Percentiles rank a stretch among this genome's conserved stretches.
Evolutionary conservation across 2,113 vertebrate species (phyloP).

Genomic region (Tetraodon nigroviridis): DNA sequence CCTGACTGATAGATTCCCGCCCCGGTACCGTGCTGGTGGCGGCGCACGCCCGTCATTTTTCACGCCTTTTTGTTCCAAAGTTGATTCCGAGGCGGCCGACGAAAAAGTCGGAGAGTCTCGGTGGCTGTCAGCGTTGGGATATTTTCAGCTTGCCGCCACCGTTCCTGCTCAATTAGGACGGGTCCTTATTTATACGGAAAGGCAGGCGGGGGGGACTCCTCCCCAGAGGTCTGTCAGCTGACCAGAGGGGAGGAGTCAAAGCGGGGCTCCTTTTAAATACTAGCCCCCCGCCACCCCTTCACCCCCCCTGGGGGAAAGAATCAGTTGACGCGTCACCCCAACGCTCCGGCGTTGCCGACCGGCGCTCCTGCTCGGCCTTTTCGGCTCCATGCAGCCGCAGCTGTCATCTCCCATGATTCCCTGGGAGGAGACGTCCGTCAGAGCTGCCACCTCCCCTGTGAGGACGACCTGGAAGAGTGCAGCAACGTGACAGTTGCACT

Average conservation of each 20-base stretch:
- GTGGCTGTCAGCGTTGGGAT: constrained; percentile 61
- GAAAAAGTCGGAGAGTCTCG: constrained; percentile 54
- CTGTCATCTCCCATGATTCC: constrained; percentile 70
- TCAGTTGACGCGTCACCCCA: no score
- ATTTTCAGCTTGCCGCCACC: constrained; percentile 64
- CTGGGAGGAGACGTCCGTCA: constrained; percentile 62
- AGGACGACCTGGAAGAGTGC: constrained; percentile 64
- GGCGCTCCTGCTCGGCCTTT: constrained; percentile 31
- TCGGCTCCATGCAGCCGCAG: constrained; percentile 58
- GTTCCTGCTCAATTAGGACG: constrained; percentile 70
- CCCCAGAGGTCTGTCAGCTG: no score
- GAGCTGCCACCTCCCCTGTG: constrained; percentile 61
- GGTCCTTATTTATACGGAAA: constrained; percentile 62
- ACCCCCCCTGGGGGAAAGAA: no score
- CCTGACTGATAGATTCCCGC: constrained; percentile 59
- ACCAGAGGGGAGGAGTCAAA: no score
- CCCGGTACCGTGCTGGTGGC: constrained; percentile 33
- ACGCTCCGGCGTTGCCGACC: constrained; percentile 40
- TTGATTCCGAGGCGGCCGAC: no score
- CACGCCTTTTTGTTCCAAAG: constrained; percentile 67
- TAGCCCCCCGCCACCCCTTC: no score
- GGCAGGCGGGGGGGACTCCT: no score
- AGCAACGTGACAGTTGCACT: constrained; percentile 59
- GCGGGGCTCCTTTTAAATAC: no score
- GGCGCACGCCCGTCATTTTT: constrained; percentile 61